phyloP scores from a whole-genome alignment of 2,797 vertebrate genomes.

The Coranthus polyacanthus region DNA sequence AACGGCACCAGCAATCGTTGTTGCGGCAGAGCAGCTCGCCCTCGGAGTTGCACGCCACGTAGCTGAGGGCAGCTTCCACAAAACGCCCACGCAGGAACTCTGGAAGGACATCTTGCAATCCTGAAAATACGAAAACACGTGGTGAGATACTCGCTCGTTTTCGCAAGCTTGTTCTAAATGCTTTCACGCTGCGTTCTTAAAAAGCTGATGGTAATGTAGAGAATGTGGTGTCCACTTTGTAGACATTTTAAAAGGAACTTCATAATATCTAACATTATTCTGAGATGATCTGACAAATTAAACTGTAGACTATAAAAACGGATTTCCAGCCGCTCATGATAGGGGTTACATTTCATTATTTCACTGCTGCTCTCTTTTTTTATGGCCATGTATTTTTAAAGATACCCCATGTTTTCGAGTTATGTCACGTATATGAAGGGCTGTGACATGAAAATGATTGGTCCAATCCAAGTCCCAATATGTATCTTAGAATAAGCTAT shows the following conservation, averaged over 20 bases:
- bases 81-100: constrained; percentile 93
- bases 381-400: neutral
- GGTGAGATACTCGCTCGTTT: neutral
- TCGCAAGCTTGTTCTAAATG: too few species aligned
- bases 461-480: constrained; percentile 12
- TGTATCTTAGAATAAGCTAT: neutral
- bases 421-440: neutral
- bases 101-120: constrained; percentile 94
- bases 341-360: too few species aligned
- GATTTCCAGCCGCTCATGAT: too few species aligned
- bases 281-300: too few species aligned
- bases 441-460: constrained; percentile 7
- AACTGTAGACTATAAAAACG: too few species aligned
- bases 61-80: constrained; percentile 95
- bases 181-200: too few species aligned
- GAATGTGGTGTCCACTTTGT: too few species aligned
- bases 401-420: neutral
- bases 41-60: constrained; percentile 95
- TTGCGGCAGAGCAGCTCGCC: constrained; percentile 92
- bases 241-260: too few species aligned
- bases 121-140: constrained; percentile 70
- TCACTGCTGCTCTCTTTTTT: neutral
- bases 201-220: too few species aligned
- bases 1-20: constrained; percentile 96
- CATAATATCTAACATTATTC: too few species aligned